Percentiles rank a stretch among this genome's conserved stretches.
Conservation (phyloP, 2,888 invertebrate genomes). For the Eupithecia tripunctaria region DNA sequence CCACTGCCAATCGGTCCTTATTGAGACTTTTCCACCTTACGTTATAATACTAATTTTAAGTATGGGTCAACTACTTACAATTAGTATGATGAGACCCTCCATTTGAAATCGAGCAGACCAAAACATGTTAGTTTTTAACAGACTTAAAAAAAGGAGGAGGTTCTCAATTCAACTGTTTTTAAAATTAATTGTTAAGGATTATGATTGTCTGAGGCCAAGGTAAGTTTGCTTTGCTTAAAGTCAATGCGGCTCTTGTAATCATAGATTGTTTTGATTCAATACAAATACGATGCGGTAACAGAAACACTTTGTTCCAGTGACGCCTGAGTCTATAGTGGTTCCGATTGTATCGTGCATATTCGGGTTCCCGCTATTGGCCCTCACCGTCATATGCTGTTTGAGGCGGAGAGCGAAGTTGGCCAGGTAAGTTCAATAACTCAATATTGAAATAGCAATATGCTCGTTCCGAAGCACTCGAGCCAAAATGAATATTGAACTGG, state of each 20-base stretch:
- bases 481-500: conserved; percentile 9
- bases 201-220: not conserved
- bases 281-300: not conserved
- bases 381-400: conserved; percentile 94
- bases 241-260: not conserved
- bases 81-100: no score
- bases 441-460: conserved; percentile 24
- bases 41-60: not conserved
- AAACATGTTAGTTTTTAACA: no score
- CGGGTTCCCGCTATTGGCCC: conserved; percentile 93
- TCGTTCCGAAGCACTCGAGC: not conserved
- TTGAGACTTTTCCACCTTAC: conserved; percentile 6
- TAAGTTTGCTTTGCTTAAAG: not conserved
- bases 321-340: conserved; percentile 94
- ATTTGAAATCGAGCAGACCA: not conserved
- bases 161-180: no score
- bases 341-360: conserved; percentile 95
- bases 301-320: conserved; percentile 85
- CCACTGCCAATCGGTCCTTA: not conserved
- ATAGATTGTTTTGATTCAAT: not conserved
- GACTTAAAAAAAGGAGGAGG: no score
- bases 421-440: conserved; percentile 60
- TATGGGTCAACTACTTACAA: no score
- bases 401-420: conserved; percentile 93
- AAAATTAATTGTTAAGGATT: not conserved